Base-by-base conservation (phyloP, 1,140 invertebrate genomes). In the Drosophila micromelanica region DNA sequence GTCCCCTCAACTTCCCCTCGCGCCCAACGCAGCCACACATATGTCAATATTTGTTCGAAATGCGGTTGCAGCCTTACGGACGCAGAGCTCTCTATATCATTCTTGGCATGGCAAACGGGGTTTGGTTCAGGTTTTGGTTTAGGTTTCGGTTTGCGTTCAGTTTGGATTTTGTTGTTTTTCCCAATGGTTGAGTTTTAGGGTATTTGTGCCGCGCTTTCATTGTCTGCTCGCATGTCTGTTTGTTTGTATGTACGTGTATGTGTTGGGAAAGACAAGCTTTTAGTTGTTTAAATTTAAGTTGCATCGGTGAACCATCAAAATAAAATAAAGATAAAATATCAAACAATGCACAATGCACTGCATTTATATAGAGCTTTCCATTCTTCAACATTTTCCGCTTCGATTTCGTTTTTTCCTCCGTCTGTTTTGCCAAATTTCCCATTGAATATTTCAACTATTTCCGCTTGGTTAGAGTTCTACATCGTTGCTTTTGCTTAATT, bases 21-120 rank as follows among this genome's bases (percentile, higher is more conserved):
- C n/a, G 15, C n/a, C 42, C 27, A 6, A 42, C 35, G n/a, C 13
- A 32, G 63, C 55, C 74, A 52, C 63, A 67, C 82, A 87, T 87
- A 78, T 87, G 82, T 87, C 82, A 86, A 86, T 87, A 86, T 86
- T 86, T 86, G 82, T 86, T 75, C 78, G 82, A 87, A 87, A 86
- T 87, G 82, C 82, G 82, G 82, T 69, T 80, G 82, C 78, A 81
- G 78, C 87, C 82, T 68, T 65, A 72, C 73, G 74, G 71, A 81
- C 78, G 81, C 81, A 86, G 86, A 87, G 57, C 81, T 87, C 75
- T 78, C 82, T 87, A 70, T 71, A 76, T 86, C 82, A 81, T 72
- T 71, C 61, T 38, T 38, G 27, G 52, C 68, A 51, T 40, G 43
- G 61, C 52, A 73, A 59, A 69, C 42, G 67, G 48, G 72, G 76